These are phyloP conservation scores for Microctenopoma stevenorrisi DNA, from an alignment of 2,797 vertebrate species.

Conservation along the genomic window DNA sequence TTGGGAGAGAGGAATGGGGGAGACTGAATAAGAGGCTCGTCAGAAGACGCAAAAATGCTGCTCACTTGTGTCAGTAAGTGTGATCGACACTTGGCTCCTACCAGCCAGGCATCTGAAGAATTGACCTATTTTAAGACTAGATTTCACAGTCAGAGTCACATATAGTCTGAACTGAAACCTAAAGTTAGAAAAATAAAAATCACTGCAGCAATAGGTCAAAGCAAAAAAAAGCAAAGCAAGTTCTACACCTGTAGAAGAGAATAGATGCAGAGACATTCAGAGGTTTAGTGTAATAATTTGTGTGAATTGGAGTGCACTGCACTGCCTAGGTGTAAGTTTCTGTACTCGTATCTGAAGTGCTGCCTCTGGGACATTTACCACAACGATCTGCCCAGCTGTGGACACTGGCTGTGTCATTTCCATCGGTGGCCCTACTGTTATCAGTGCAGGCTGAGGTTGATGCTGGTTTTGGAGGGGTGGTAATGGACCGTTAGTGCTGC, in stretches of 20 bases:
- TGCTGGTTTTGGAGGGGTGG: conserved; percentile 26
- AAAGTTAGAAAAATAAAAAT: not conserved
- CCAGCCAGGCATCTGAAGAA: not conserved
- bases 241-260: not conserved
- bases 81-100: no score
- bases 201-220: conserved; percentile 1
- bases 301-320: no score
- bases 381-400: conserved; percentile 65
- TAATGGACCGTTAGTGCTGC: conserved; percentile 33
- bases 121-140: not conserved
- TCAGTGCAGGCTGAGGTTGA: conserved; percentile 56
- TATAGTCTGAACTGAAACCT: conserved; percentile 3
- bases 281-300: not conserved
- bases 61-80: conserved; percentile 4
- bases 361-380: conserved; percentile 65
- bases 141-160: not conserved
- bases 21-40: not conserved
- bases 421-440: conserved; percentile 54
- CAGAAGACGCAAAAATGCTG: not conserved
- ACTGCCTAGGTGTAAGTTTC: not conserved
- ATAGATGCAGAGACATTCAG: not conserved
- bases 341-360: conserved; percentile 3
- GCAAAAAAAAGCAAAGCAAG: conserved; percentile 15
- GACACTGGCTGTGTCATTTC: conserved; percentile 62
- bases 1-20: not conserved